phyloP scores from a whole-genome alignment of 2,888 invertebrate species.

The Lasius platythorax region DNA sequence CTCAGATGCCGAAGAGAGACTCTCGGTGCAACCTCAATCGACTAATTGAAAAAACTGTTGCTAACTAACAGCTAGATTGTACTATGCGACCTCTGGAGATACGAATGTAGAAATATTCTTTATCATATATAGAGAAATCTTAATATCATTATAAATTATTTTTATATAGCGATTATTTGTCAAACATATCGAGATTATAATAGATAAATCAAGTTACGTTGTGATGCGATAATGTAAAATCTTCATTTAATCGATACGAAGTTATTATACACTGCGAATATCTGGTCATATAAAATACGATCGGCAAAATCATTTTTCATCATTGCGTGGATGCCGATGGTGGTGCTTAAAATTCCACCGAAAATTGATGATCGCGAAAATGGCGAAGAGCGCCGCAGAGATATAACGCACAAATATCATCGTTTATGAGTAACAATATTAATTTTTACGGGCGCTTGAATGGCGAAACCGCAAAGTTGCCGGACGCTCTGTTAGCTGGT shows the following conservation, averaged over 20 bases:
- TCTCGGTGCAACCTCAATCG: constrained; percentile 32
- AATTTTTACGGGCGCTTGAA: constrained; percentile 49
- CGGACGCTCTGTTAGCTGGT: constrained; percentile 33
- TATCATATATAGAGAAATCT: not conserved
- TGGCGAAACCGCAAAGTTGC: constrained; percentile 50
- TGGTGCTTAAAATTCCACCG: constrained; percentile 40
- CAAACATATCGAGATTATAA: not conserved
- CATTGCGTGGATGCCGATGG: not conserved
- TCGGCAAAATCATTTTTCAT: constrained; percentile 42
- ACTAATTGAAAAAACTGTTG: constrained; percentile 48
- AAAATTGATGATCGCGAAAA: constrained; percentile 45
- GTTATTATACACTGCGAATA: constrained; percentile 1
- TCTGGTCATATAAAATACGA: constrained; percentile 7
- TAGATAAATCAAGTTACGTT: not conserved
- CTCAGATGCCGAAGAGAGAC: constrained; percentile 36
- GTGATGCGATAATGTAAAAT: not conserved
- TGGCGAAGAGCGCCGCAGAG: constrained; percentile 43
- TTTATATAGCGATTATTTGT: not conserved
- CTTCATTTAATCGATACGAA: constrained; percentile 16
- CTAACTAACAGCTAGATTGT: not conserved
- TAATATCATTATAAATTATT: not conserved
- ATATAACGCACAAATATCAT: constrained; percentile 43
- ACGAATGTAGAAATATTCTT: not conserved
- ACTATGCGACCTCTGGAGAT: not conserved
- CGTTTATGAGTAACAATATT: constrained; percentile 44